Conservation (phyloP, 2,888 invertebrate genomes). For the Glyphotaelius pellucidus region DNA sequence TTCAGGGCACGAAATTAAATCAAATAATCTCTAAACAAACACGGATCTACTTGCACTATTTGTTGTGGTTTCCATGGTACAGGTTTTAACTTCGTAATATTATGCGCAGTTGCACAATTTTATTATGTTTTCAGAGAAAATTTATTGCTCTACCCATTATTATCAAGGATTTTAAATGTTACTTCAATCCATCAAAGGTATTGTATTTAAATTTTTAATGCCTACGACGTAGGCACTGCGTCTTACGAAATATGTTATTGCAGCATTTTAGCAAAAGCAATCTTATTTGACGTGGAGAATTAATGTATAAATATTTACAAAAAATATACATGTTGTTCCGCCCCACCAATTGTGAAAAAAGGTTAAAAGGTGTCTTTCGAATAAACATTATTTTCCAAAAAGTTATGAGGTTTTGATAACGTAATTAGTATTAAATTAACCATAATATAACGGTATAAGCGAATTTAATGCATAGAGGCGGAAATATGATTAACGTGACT, state of each 20-base stretch:
- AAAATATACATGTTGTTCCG: not conserved
- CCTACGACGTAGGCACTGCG: not conserved
- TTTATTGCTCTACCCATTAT: not conserved
- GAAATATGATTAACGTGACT: not conserved
- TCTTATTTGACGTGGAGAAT: not conserved
- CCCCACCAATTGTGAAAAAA: not conserved
- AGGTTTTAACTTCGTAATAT: not conserved
- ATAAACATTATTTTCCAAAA: not conserved
- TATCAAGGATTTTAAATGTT: not conserved
- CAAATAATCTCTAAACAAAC: not conserved
- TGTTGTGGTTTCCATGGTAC: not conserved
- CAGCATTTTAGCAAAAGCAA: not conserved
- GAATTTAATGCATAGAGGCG: not conserved
- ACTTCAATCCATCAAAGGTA: not conserved
- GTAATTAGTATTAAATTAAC: not conserved
- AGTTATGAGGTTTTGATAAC: not conserved
- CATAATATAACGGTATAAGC: not conserved
- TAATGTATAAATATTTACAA: not conserved
- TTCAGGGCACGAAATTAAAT: not conserved
- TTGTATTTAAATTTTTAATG: not conserved
- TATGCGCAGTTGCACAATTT: not conserved
- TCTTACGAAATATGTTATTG: not conserved
- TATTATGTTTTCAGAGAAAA: not conserved
- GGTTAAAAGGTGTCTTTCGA: not conserved
- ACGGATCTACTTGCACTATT: not conserved